phyloP scores from a whole-genome alignment of 2,113 vertebrate species.

The Bostrychus sinensis region DNA sequence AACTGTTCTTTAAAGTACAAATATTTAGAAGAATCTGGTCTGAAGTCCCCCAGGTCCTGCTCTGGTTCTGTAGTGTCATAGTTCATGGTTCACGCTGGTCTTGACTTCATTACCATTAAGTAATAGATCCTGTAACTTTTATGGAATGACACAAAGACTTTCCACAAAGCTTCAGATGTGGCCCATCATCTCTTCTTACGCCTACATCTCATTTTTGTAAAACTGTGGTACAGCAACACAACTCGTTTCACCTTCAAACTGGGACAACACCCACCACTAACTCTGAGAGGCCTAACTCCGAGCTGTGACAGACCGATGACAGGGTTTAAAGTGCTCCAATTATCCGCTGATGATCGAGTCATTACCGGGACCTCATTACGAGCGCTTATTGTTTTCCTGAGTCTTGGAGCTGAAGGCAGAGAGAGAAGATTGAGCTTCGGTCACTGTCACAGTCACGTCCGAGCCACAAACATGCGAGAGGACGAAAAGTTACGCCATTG shows the following conservation, averaged over 20 bases:
- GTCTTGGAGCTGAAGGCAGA: constrained; percentile 35
- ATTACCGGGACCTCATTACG: constrained; percentile 60
- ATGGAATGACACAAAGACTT: no score
- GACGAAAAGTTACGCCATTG: no score
- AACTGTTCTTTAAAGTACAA: no score
- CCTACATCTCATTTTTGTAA: no score
- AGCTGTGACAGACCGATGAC: constrained; percentile 39
- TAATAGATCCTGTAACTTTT: no score
- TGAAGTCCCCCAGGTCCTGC: no score
- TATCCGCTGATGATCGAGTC: constrained; percentile 56
- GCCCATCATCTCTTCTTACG: no score
- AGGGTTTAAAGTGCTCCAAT: constrained; percentile 51
- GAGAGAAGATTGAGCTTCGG: constrained; percentile 10
- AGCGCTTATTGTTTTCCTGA: constrained; percentile 57
- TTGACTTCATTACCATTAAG: no score
- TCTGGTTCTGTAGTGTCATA: no score
- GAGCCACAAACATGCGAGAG: neutral
- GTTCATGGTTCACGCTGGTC: no score
- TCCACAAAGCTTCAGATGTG: no score
- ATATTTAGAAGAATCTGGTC: no score
- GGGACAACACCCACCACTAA: neutral
- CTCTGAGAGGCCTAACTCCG: neutral
- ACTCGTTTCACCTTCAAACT: neutral
- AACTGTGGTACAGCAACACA: neutral
- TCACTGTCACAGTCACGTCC: constrained; percentile 34